phyloP scores from a whole-genome alignment of 2,113 vertebrate species.

The Colinus virginianus region DNA sequence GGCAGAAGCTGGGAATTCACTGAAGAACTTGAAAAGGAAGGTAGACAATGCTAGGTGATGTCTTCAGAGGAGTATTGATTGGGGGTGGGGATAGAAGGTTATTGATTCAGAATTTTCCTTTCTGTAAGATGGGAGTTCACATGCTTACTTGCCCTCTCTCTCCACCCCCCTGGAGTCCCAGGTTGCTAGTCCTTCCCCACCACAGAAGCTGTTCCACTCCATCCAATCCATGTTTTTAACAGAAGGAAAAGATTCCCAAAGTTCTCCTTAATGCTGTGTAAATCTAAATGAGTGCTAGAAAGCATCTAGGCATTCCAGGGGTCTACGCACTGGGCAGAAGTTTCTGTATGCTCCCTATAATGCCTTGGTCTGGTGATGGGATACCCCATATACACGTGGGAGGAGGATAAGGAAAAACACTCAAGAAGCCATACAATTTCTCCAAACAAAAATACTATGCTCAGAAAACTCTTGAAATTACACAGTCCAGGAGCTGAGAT shows the following conservation, averaged over 20 bases:
- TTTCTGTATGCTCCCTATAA: neutral
- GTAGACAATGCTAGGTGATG: neutral
- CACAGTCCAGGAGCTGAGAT: neutral
- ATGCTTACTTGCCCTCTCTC: neutral
- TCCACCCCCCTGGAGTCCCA: rapidly evolving
- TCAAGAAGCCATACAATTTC: neutral
- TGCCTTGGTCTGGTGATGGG: neutral
- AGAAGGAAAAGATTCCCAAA: neutral
- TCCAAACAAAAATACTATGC: neutral
- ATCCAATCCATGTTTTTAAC: neutral
- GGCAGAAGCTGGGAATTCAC: neutral
- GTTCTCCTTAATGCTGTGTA: neutral
- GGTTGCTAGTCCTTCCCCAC: neutral
- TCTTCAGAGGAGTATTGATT: neutral
- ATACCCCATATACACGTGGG: neutral
- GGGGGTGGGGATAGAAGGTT: neutral
- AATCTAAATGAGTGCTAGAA: neutral
- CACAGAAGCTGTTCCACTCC: neutral
- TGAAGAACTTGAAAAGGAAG: neutral
- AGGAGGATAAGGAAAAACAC: neutral
- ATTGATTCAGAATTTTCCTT: slow-evolving; percentile 3
- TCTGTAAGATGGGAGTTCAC: neutral
- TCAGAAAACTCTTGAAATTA: neutral
- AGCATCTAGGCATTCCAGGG: neutral
- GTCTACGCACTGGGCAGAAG: rapidly evolving